phyloP scores from a whole-genome alignment of 2,113 vertebrate genomes.

The Notiomystis cincta region DNA sequence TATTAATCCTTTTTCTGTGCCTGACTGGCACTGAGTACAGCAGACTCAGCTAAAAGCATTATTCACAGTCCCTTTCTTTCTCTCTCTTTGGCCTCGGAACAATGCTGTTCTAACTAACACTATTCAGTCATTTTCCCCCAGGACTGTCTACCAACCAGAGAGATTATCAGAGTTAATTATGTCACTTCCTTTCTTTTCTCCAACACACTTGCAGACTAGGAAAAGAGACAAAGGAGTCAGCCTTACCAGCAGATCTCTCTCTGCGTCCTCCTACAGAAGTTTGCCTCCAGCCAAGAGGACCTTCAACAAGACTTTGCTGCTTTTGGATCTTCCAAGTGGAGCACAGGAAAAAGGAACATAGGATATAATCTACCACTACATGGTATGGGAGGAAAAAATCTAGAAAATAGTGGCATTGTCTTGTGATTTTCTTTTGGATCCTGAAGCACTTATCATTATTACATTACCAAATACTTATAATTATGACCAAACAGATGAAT shows the following conservation, averaged over 20 bases:
- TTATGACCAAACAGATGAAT: neutral
- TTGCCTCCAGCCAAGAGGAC: neutral
- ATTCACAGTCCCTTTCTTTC: neutral
- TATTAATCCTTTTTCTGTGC: neutral
- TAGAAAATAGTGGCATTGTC: neutral
- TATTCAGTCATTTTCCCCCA: neutral
- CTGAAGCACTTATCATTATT: neutral
- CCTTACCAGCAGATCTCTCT: neutral
- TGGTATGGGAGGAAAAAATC: rapidly evolving
- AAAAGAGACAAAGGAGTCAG: neutral
- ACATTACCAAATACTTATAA: neutral
- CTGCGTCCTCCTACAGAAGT: neutral
- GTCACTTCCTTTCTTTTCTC: conserved; percentile 36
- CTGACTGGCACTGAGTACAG: neutral
- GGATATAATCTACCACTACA: neutral
- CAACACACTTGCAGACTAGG: neutral
- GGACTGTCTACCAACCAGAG: neutral
- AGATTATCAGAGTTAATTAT: conserved; percentile 31
- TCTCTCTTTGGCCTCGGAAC: neutral
- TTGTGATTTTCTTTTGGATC: neutral
- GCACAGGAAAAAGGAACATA: neutral
- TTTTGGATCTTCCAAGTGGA: neutral
- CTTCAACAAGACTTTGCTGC: neutral
- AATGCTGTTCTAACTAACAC: neutral
- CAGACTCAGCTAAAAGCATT: neutral